These are phyloP conservation scores for Tetramorium simillimum DNA, from an alignment of 1,140 invertebrate species.

Conservation along the genomic window DNA sequence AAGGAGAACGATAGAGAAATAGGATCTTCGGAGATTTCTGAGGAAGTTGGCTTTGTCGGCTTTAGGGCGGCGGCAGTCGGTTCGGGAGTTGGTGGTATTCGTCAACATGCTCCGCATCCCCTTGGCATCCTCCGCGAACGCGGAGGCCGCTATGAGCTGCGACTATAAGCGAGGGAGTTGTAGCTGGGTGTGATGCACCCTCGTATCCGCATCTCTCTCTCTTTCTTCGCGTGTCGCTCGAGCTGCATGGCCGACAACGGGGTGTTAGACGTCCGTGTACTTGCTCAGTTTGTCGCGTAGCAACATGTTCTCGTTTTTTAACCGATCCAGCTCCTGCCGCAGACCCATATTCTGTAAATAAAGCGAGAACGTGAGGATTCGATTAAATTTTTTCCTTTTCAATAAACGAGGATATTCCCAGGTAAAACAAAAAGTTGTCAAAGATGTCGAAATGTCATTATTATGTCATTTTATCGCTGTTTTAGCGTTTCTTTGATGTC, in stretches of 20 bases:
- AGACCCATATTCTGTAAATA: constrained; percentile 92
- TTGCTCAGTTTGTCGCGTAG: constrained; percentile 94
- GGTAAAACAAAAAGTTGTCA: too few relatives aligned
- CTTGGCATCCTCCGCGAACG: constrained; percentile 36
- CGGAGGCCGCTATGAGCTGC: constrained; percentile 64
- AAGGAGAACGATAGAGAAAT: constrained; percentile 40
- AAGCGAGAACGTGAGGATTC: background rate
- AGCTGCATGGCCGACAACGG: constrained; percentile 48
- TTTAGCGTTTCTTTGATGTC: too few relatives aligned
- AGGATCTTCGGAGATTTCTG: constrained; percentile 31
- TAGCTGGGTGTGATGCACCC: constrained; percentile 52
- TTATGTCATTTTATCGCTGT: too few relatives aligned
- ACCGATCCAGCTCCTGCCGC: constrained; percentile 93
- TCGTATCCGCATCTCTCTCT: constrained; percentile 63
- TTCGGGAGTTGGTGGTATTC: constrained; percentile 34
- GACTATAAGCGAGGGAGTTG: constrained; percentile 59
- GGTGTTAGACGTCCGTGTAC: constrained; percentile 92
- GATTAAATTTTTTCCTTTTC: background rate
- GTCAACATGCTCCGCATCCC: constrained; percentile 25
- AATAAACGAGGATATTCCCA: background rate
- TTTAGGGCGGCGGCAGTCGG: constrained; percentile 40
- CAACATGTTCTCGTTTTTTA: constrained; percentile 96
- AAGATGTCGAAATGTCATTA: too few relatives aligned
- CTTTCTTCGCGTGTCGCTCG: constrained; percentile 42
- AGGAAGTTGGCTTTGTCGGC: constrained; percentile 15